Percentiles rank a stretch among this genome's conserved stretches.
Evolutionary conservation across 64 coral and sea anemone genomes (phyloP).

Genomic region (Trachythela sp.): DNA sequence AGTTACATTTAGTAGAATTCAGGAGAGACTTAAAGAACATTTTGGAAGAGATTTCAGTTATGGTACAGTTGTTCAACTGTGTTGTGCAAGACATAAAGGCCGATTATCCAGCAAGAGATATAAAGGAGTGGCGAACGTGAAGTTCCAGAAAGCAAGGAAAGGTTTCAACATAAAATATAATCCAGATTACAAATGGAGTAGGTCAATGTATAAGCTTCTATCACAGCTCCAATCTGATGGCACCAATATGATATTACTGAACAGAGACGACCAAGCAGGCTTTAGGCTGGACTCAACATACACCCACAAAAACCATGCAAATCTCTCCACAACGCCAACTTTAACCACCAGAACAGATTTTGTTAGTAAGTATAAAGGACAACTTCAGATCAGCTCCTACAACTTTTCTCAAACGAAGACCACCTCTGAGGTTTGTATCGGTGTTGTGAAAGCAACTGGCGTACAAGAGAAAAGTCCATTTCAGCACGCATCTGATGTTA

Average conservation of each 20-base stretch:
- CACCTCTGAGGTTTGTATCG: not conserved
- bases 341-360: not conserved
- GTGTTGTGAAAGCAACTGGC: not conserved
- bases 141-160: not conserved
- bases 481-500: not conserved
- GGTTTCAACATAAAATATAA: not conserved
- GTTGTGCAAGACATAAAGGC: too few species aligned
- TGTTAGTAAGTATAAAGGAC: not conserved
- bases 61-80: too few species aligned
- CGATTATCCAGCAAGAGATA: too few species aligned
- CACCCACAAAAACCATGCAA: too few species aligned
- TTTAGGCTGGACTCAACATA: conserved; percentile 7
- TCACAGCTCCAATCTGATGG: not conserved
- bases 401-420: not conserved
- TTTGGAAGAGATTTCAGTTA: too few species aligned
- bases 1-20: too few species aligned
- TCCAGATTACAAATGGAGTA: not conserved
- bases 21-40: too few species aligned
- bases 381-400: not conserved
- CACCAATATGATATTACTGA: not conserved
- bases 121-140: too few species aligned
- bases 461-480: not conserved
- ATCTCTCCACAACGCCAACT: too few species aligned
- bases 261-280: conserved; percentile 26
- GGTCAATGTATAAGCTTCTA: not conserved